Evolutionary conservation across 1,140 invertebrate genomes (phyloP), one percentile per base, ranked within the genome.

Genomic region (Hyphantria cunea): DNA sequence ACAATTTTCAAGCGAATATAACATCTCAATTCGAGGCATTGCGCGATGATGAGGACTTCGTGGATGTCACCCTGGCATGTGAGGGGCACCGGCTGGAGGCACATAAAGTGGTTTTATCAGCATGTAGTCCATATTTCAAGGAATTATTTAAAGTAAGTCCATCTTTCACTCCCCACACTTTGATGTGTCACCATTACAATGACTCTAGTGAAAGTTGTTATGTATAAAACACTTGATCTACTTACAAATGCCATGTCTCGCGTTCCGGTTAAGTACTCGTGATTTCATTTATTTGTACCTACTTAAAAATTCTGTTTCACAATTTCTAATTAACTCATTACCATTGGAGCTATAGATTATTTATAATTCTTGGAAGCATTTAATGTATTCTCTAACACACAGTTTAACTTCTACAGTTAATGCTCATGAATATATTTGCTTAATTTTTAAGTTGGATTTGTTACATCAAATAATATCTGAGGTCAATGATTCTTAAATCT

Each of bases 1-100:
- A 97, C 93, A 97, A 97, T 92, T 97, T 97, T 93, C 95, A 96
- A 92, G 95, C 95, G 68, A 97, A 96, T 91, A 96, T 97, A 90
- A 95, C 95, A 78, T 94, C 94, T 86, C 95, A 95, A 91, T 95
- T 96, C 91, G 95, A 95, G 91, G 93, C 94, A 77, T 91, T 96
- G 76, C 92, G 95, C 82, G 94, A 94, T 92, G 94, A 95, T 92
- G 95, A 95, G 92, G 94, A 95, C 91, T 94, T 95, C 86, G 95
- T 96, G 75, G 96, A 96, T 92, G 95, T 96, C 81, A 96, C 95
- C 67, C 93, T 96, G 80, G 95, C 95, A 72, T 96, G 95, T 86
- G 95, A 96, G 76, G 95, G 94, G 71, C 93, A 94, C 84, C 93
- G 94, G 82, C 92, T 95, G 74, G 93, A 94, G 81, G 97, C 95